Percentiles rank a stretch among this genome's conserved stretches.
phyloP scores from a whole-genome alignment of 2,888 invertebrate genomes.

The Rotaria magnacalcarata region DNA sequence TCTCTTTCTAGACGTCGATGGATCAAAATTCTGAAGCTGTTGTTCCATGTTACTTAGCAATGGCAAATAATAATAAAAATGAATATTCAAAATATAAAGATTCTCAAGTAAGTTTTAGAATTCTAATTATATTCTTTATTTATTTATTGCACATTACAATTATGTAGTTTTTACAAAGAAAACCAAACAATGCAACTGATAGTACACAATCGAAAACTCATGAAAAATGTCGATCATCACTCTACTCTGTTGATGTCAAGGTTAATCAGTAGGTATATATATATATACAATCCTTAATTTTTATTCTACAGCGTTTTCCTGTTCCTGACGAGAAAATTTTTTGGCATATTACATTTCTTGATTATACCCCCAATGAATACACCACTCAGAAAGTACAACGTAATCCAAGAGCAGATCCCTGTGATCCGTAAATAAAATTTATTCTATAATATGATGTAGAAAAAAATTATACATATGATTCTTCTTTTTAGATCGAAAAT shows the following conservation, averaged over 20 bases:
- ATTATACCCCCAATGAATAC: constrained; percentile 39
- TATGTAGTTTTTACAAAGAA: background rate
- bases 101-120: background rate
- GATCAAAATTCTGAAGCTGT: background rate
- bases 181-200: background rate
- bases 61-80: background rate
- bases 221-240: background rate
- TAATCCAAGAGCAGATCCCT: constrained; percentile 39
- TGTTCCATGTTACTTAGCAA: background rate
- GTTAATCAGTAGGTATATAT: background rate
- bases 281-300: background rate
- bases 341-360: constrained; percentile 34
- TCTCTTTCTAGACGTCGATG: background rate
- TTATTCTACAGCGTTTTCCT: background rate
- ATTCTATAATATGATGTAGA: too few relatives aligned
- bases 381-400: constrained; percentile 24
- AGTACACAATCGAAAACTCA: background rate
- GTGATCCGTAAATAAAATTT: constrained; percentile 22
- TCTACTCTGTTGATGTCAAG: background rate
- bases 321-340: constrained; percentile 41
- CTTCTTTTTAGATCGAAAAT: background rate
- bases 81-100: background rate
- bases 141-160: background rate
- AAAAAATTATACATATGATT: too few relatives aligned
- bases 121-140: background rate